These are phyloP conservation scores for Morpho helenor DNA, from an alignment of 2,888 invertebrate genomes.

Conservation along the genomic window DNA sequence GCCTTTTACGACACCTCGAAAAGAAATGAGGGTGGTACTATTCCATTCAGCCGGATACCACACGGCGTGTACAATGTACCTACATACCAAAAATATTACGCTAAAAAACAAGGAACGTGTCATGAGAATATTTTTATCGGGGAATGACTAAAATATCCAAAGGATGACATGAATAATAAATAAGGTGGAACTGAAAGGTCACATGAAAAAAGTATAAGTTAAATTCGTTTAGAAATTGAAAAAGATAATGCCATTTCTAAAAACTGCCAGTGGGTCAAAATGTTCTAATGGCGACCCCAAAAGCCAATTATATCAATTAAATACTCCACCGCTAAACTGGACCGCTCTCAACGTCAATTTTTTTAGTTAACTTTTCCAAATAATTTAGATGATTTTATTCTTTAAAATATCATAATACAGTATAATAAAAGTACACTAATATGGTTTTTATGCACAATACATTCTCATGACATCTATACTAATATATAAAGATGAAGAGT, in stretches of 20 bases:
- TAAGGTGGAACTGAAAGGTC: slow-evolving; percentile 51
- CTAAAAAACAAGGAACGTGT: not conserved
- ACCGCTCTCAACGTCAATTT: slow-evolving; percentile 20
- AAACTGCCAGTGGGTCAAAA: slow-evolving; percentile 45
- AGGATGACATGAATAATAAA: slow-evolving; percentile 64
- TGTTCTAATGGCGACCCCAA: slow-evolving; percentile 64
- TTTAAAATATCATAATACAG: too few relatives aligned
- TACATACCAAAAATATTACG: too few relatives aligned
- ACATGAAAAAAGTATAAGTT: slow-evolving; percentile 52
- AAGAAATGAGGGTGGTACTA: too few relatives aligned
- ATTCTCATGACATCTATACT: too few relatives aligned
- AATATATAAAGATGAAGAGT: too few relatives aligned
- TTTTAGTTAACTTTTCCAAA: slow-evolving; percentile 11
- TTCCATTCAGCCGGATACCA: too few relatives aligned
- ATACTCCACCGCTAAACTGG: slow-evolving; percentile 54
- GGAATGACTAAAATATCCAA: slow-evolving; percentile 45
- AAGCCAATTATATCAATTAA: slow-evolving; percentile 75
- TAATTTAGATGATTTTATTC: too few relatives aligned
- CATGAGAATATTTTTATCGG: slow-evolving; percentile 37
- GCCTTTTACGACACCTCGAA: too few relatives aligned
- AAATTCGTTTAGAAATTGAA: slow-evolving; percentile 44
- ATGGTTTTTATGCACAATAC: too few relatives aligned
- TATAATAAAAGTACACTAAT: too few relatives aligned
- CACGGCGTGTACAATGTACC: too few relatives aligned
- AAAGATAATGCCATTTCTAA: slow-evolving; percentile 55